Conservation (phyloP, 1,140 invertebrate species). For the Pseudoatta argentina region DNA sequence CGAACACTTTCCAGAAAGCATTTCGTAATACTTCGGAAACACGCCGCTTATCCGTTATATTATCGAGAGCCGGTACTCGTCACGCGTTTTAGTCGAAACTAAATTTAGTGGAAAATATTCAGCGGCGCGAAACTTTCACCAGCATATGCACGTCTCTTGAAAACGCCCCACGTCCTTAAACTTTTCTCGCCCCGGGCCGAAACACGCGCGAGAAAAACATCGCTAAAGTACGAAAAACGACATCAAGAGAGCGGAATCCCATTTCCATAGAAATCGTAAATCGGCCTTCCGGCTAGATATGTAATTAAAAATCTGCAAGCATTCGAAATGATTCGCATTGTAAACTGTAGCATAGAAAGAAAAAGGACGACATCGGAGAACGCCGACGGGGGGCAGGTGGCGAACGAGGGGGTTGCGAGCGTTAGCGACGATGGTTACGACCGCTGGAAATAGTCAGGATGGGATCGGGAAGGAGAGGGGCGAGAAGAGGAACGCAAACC, state of each 20-base stretch:
- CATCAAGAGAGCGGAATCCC: constrained; percentile 29
- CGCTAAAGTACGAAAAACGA: background rate
- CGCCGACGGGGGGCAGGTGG: background rate
- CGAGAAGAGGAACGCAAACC: background rate
- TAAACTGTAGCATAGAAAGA: constrained; percentile 22
- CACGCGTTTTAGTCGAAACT: constrained; percentile 15
- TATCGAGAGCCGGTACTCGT: background rate
- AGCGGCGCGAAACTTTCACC: background rate
- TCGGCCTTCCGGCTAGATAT: constrained; percentile 71
- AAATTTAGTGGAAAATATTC: constrained; percentile 42
- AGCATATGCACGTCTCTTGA: background rate
- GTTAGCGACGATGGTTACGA: constrained; percentile 41
- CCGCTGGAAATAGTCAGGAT: background rate
- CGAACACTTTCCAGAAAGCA: background rate
- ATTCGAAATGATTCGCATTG: constrained; percentile 72
- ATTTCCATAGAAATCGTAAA: constrained; percentile 81
- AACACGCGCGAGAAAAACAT: constrained; percentile 8
- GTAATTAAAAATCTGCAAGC: constrained; percentile 81
- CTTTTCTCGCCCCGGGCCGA: background rate
- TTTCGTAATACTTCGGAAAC: background rate
- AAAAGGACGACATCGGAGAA: background rate
- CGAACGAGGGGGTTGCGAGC: background rate
- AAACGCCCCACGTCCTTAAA: background rate
- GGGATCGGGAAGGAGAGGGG: no score
- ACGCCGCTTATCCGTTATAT: background rate